A percentile compares a stretch with the other conserved stretches of the same genome.
phyloP scores from a whole-genome alignment of 2,113 vertebrate genomes.

The Carassius auratus region DNA sequence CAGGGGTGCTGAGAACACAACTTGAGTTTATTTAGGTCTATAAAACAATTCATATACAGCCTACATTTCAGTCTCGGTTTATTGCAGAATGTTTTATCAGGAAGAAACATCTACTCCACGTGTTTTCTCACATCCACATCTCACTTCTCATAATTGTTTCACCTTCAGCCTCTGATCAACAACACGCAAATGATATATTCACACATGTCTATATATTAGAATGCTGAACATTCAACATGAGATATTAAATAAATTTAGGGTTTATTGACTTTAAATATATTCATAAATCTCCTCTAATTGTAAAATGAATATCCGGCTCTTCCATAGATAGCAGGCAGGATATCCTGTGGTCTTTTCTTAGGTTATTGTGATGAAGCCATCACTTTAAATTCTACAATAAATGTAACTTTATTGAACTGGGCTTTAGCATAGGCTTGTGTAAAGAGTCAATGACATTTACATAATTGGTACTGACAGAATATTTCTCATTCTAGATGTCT shows the following conservation, averaged over 20 bases:
- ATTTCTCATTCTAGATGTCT: not conserved
- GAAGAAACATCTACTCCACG: not conserved
- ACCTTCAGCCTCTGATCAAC: not conserved
- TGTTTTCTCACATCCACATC: not conserved
- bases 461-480: not conserved
- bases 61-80: not conserved
- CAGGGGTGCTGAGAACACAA: not conserved
- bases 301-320: conserved; percentile 34
- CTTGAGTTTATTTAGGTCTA: not conserved
- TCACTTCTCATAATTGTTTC: not conserved
- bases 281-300: not conserved
- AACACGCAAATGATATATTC: not conserved
- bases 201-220: not conserved
- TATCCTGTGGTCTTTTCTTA: not conserved
- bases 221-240: not conserved
- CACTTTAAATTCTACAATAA: not conserved
- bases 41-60: not conserved
- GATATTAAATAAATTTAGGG: not conserved
- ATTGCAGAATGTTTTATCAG: not conserved
- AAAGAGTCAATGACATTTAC: not conserved
- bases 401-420: not conserved
- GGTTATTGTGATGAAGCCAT: not conserved
- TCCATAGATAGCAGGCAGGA: conserved; percentile 25
- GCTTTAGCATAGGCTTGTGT: not conserved
- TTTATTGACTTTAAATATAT: not conserved